phyloP scores from a whole-genome alignment of 2,113 vertebrate genomes.

The Erinaceus europaeus region DNA sequence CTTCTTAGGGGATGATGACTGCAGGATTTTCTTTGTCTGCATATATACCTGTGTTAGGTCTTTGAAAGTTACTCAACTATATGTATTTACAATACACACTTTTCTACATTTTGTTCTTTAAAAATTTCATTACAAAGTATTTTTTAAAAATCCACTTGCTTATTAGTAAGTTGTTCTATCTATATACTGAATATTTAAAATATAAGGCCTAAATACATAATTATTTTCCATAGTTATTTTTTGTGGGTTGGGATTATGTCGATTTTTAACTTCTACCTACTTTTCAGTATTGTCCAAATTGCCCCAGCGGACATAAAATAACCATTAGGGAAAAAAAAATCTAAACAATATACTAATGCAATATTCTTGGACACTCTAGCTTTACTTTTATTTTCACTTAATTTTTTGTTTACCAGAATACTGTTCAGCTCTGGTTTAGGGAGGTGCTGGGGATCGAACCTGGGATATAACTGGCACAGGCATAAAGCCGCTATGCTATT shows the following conservation, averaged over 20 bases:
- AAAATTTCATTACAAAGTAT: not conserved
- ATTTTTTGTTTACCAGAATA: too few species aligned
- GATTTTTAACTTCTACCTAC: not conserved
- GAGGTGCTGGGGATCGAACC: too few species aligned
- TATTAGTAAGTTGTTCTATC: not conserved
- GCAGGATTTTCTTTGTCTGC: not conserved
- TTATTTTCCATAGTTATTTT: not conserved
- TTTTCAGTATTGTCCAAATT: constrained; percentile 9
- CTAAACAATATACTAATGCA: not conserved
- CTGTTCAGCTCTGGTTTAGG: too few species aligned
- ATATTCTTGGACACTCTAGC: not conserved
- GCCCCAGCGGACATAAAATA: not conserved
- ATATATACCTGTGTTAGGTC: not conserved
- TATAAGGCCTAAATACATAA: not conserved
- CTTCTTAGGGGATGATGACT: not conserved
- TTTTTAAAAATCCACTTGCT: not conserved
- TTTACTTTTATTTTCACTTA: too few species aligned
- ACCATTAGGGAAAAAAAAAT: not conserved
- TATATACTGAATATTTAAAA: not conserved
- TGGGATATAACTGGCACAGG: too few species aligned
- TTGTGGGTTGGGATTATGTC: not conserved
- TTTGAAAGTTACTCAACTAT: not conserved
- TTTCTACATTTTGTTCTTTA: constrained; percentile 18
- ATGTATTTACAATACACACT: not conserved
- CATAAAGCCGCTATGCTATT: too few species aligned